Conservation (phyloP, 2,888 invertebrate genomes). For the Poecilobothrus nobilitatus region DNA sequence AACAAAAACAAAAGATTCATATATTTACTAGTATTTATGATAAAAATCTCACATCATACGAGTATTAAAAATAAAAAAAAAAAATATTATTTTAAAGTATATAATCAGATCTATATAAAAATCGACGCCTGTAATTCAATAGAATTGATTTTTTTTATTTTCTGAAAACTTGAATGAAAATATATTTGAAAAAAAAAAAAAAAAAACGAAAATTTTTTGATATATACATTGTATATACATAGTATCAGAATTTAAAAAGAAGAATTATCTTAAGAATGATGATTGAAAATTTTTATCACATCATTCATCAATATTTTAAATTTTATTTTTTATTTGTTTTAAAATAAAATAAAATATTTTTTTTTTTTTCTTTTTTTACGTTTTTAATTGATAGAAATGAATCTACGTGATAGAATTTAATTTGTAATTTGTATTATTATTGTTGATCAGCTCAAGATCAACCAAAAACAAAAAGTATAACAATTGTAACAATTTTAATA, state of each 20-base stretch:
- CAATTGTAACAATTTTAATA: too few relatives aligned
- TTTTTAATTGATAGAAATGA: constrained; percentile 3
- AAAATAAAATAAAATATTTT: neutral
- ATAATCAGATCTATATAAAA: neutral
- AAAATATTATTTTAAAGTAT: too few relatives aligned
- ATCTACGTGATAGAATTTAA: neutral
- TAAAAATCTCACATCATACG: too few relatives aligned
- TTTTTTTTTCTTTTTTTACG: neutral
- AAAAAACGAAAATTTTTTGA: neutral
- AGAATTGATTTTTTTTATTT: too few relatives aligned
- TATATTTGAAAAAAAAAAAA: neutral
- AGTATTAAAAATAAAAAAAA: too few relatives aligned
- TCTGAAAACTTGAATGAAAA: neutral
- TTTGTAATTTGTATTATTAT: neutral
- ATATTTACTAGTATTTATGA: too few relatives aligned
- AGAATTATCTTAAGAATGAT: neutral
- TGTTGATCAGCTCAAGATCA: too few relatives aligned
- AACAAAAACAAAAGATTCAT: too few relatives aligned
- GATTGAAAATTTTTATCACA: constrained; percentile 2
- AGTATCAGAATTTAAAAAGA: neutral
- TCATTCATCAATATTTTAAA: constrained; percentile 3
- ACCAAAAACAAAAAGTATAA: too few relatives aligned
- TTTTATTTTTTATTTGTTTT: neutral
- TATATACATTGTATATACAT: too few relatives aligned
- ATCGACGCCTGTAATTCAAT: neutral